Percentiles rank a stretch among this genome's conserved stretches.
These are phyloP conservation scores for Telmatochromis sp. DNA, from an alignment of 2,113 vertebrate genomes.

Conservation along the genomic window DNA sequence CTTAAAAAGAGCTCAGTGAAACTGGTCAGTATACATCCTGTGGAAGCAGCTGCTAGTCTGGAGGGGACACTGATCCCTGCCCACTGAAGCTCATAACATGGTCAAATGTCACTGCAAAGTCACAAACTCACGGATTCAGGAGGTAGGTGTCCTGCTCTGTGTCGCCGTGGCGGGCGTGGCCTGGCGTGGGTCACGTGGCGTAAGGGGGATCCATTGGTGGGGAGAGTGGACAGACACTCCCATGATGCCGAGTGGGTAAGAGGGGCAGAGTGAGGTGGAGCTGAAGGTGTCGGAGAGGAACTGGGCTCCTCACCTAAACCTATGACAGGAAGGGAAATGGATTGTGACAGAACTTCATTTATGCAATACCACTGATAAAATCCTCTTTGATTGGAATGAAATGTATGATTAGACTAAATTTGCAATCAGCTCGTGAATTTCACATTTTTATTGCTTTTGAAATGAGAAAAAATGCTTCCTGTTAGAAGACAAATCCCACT, in stretches of 20 bases:
- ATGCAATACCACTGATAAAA: neutral
- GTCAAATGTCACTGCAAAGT: neutral
- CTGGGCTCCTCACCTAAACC: slow-evolving; percentile 66
- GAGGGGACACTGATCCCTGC: neutral
- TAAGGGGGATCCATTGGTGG: slow-evolving; percentile 83
- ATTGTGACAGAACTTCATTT: neutral
- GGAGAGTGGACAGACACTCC: slow-evolving; percentile 82
- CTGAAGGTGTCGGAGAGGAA: slow-evolving; percentile 71
- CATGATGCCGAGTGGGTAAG: slow-evolving; percentile 79
- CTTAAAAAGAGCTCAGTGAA: neutral
- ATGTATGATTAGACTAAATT: neutral
- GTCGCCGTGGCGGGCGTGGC: slow-evolving; percentile 78
- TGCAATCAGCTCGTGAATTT: neutral
- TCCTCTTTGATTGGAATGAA: neutral
- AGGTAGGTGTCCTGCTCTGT: slow-evolving; percentile 66
- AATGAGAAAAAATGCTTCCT: neutral
- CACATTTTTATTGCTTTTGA: neutral
- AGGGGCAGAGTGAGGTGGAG: slow-evolving; percentile 66
- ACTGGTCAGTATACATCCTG: neutral
- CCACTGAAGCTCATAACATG: neutral
- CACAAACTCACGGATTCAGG: slow-evolving; percentile 62
- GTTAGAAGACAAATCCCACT: neutral
- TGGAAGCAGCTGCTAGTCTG: neutral
- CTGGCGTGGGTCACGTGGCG: slow-evolving; percentile 82
- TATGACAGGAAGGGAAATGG: neutral